A percentile compares a stretch with the other conserved stretches of the same genome.
phyloP scores from a whole-genome alignment of 2,797 vertebrate genomes.

The Argya squamiceps region DNA sequence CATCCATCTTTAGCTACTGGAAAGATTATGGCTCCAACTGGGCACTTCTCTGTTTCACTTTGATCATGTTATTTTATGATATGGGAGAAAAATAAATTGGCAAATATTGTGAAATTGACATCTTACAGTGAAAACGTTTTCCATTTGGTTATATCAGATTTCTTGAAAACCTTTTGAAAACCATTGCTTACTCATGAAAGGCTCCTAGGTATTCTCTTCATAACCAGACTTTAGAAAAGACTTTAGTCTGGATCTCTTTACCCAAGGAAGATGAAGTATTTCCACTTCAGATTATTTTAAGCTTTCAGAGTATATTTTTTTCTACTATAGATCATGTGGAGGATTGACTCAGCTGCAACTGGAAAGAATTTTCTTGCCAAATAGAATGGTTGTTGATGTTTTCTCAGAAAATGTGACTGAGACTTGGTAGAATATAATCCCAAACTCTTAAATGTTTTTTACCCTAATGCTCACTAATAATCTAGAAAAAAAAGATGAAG shows the following conservation, averaged over 20 bases:
- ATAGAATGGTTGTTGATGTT: background rate
- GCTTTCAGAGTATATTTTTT: background rate
- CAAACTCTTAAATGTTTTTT: background rate
- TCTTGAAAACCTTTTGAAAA: background rate
- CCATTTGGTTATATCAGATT: background rate
- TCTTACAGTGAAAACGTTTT: background rate
- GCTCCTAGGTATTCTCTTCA: background rate
- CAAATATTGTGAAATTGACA: background rate
- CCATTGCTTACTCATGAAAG: background rate
- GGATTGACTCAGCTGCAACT: constrained; percentile 15
- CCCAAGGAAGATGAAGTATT: background rate
- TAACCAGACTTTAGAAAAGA: background rate
- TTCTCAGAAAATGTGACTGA: background rate
- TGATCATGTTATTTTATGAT: background rate
- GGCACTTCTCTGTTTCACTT: background rate
- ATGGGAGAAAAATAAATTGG: background rate
- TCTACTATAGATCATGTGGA: background rate
- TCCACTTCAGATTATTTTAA: constrained; percentile 27
- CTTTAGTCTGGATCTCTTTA: background rate
- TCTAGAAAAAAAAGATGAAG: background rate
- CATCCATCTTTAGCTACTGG: background rate
- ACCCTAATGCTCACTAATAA: background rate
- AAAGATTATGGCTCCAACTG: background rate
- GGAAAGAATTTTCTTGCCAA: constrained; percentile 1
- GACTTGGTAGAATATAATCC: background rate